Conservation (phyloP, 2,797 vertebrate species). For the Bryconaethiops microstoma region DNA sequence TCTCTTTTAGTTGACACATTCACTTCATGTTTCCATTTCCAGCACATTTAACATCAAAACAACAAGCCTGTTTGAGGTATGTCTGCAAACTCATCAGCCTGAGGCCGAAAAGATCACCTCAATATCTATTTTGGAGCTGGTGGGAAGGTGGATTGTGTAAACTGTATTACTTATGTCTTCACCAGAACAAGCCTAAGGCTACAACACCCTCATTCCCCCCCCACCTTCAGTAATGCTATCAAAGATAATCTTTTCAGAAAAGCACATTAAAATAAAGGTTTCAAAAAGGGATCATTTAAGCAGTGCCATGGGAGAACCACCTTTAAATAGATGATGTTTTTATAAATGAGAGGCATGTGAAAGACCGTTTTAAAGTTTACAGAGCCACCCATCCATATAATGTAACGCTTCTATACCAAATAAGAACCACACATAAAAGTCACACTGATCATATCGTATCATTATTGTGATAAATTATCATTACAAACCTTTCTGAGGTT, state of each 20-base stretch:
- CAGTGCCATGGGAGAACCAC: not conserved
- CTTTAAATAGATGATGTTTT: not conserved
- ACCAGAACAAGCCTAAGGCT: conserved; percentile 44
- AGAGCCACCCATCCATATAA: not conserved
- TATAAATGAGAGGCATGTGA: not conserved
- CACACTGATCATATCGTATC: not conserved
- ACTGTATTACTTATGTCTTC: conserved; percentile 31
- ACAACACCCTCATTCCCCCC: not conserved
- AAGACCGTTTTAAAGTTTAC: too few relatives aligned
- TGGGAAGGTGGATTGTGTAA: conserved; percentile 47
- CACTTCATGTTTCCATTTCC: conserved; percentile 52
- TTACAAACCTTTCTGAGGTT: not conserved
- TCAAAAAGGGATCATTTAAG: not conserved
- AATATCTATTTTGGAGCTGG: conserved; percentile 46
- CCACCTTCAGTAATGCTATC: not conserved
- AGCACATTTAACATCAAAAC: conserved; percentile 56
- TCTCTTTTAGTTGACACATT: conserved; percentile 61
- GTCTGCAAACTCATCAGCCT: conserved; percentile 37
- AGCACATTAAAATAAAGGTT: not conserved
- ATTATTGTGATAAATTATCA: not conserved
- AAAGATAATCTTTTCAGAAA: not conserved
- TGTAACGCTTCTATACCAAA: not conserved
- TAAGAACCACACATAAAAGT: too few relatives aligned
- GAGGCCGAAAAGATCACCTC: conserved; percentile 26
- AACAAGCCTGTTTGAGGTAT: conserved; percentile 52